These are phyloP conservation scores for Synanthedon formicaeformis DNA, from an alignment of 2,888 invertebrate genomes.

Conservation along the genomic window DNA sequence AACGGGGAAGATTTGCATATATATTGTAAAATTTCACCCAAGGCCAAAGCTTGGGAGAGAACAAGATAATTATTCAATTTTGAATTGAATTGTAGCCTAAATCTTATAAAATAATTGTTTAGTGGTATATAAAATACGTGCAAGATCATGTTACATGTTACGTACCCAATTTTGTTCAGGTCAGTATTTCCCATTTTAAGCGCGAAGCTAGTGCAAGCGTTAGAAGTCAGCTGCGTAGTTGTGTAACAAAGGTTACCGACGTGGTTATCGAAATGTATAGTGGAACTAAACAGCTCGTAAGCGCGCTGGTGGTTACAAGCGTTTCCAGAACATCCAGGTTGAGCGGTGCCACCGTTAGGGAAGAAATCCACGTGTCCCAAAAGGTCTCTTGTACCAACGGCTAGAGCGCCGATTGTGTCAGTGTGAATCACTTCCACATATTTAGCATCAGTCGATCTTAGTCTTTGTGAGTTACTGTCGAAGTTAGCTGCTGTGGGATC, in stretches of 20 bases:
- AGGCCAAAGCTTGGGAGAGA: too few relatives aligned
- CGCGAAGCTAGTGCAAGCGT: not conserved
- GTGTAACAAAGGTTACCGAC: not conserved
- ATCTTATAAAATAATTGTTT: too few relatives aligned
- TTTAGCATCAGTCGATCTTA: constrained; percentile 26
- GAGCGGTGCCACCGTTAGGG: constrained; percentile 85
- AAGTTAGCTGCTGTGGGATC: constrained; percentile 33
- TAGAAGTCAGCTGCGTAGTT: not conserved
- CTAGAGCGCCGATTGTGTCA: constrained; percentile 13
- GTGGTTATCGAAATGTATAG: constrained; percentile 5
- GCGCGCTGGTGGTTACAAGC: constrained; percentile 36
- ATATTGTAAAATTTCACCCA: too few relatives aligned
- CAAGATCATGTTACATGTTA: not conserved
- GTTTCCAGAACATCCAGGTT: constrained; percentile 41
- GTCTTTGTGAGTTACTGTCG: constrained; percentile 20
- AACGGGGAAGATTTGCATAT: too few relatives aligned
- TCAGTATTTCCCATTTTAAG: not conserved
- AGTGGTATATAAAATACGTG: too few relatives aligned
- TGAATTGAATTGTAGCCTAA: too few relatives aligned
- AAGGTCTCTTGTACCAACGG: constrained; percentile 69
- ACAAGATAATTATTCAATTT: too few relatives aligned
- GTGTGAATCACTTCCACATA: constrained; percentile 54
- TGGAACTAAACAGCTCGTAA: constrained; percentile 31
- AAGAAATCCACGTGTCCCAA: constrained; percentile 89
- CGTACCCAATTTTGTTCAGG: not conserved